A percentile compares a stretch with the other conserved stretches of the same genome.
Evolutionary conservation across 1,140 invertebrate genomes (phyloP).

Genomic region (Philaenus spumarius): DNA sequence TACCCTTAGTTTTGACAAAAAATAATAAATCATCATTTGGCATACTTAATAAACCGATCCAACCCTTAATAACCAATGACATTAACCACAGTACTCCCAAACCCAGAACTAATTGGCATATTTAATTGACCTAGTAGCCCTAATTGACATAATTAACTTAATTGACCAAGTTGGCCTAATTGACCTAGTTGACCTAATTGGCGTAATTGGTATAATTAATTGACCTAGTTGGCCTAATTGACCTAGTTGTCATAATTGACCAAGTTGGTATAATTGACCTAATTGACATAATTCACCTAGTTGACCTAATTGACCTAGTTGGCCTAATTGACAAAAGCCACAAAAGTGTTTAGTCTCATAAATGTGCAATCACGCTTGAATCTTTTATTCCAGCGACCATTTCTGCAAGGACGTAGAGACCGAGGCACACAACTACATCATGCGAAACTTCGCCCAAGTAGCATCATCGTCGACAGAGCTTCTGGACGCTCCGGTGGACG

Average conservation of each 20-base stretch:
- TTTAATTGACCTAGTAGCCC: too few species aligned
- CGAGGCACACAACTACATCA: constrained; percentile 59
- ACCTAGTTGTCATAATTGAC: too few species aligned
- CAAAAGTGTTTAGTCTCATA: background rate
- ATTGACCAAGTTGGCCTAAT: too few species aligned
- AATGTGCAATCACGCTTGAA: background rate
- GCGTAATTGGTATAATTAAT: too few species aligned
- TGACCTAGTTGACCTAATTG: too few species aligned
- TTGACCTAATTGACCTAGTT: background rate
- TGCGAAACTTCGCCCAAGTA: constrained; percentile 59
- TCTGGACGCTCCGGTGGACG: constrained; percentile 57
- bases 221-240: background rate
- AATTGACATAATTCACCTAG: background rate
- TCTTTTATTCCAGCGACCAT: constrained; percentile 45
- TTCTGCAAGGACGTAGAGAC: constrained; percentile 63
- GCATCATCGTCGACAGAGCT: constrained; percentile 62
- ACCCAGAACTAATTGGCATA: too few species aligned
- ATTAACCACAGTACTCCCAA: too few species aligned
- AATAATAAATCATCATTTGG: too few species aligned
- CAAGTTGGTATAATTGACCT: background rate
- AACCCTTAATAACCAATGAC: too few species aligned
- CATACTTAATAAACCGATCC: too few species aligned
- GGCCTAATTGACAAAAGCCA: background rate
- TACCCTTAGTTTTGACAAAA: too few species aligned
- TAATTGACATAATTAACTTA: too few species aligned